Evolutionary conservation across 2,113 vertebrate species (phyloP).

Genomic region (Galeopterus variegatus): DNA sequence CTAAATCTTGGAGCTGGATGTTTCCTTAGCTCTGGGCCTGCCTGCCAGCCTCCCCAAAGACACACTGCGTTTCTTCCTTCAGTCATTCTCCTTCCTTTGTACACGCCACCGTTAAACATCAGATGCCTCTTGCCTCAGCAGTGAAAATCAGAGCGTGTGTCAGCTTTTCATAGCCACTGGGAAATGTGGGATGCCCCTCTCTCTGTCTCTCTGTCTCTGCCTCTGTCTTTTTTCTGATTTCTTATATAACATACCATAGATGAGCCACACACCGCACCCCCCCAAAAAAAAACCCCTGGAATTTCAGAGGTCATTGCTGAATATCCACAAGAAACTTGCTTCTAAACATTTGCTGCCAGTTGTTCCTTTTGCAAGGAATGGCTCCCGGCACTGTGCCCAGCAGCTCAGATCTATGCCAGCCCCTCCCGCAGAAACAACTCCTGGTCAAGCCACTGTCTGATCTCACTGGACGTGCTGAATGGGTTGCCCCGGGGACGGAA

Average conservation of each 20-base stretch:
- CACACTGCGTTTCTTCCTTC: not conserved
- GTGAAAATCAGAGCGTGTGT: not conserved
- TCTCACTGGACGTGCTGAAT: not conserved
- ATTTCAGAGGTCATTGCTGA: slow-evolving; percentile 44
- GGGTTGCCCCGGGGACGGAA: not conserved
- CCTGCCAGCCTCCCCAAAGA: not conserved
- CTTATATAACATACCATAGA: not conserved
- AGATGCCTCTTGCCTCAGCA: not conserved
- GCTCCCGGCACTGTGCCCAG: not conserved
- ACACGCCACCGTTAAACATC: no score
- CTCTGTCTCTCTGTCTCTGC: no score
- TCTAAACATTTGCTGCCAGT: not conserved
- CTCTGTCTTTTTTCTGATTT: not conserved
- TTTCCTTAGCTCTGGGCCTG: not conserved
- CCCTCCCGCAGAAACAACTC: not conserved
- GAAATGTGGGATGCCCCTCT: not conserved
- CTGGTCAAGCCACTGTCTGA: not conserved
- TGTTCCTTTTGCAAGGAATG: not conserved
- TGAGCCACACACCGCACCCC: not conserved
- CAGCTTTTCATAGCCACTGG: not conserved
- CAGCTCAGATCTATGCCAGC: not conserved
- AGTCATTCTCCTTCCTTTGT: not conserved
- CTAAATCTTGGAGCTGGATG: not conserved
- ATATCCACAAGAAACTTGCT: slow-evolving; percentile 38
- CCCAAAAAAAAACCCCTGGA: not conserved